phyloP scores from a whole-genome alignment of 2,797 vertebrate species.

The Limosa lapponica region DNA sequence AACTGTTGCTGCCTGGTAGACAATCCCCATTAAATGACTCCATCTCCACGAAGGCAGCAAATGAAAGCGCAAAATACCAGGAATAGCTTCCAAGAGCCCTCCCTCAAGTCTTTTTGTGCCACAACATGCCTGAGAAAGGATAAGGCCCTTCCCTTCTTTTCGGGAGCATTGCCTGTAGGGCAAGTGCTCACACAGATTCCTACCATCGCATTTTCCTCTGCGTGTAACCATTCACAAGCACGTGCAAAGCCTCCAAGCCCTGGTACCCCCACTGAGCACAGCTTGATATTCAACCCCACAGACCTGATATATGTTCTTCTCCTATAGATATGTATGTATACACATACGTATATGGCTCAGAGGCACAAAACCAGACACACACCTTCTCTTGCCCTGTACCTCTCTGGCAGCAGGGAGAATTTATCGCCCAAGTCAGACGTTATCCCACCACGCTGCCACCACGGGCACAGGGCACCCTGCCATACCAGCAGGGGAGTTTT shows the following conservation, averaged over 20 bases:
- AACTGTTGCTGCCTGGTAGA: not conserved
- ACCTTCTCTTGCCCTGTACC: no score
- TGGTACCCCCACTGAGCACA: not conserved
- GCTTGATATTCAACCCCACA: not conserved
- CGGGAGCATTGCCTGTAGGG: not conserved
- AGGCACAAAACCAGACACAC: not conserved
- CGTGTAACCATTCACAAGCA: not conserved
- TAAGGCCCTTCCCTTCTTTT: not conserved
- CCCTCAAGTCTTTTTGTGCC: not conserved
- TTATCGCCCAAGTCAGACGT: not conserved
- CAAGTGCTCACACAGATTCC: not conserved
- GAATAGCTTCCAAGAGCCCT: not conserved
- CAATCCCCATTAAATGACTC: not conserved
- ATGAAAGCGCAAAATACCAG: not conserved
- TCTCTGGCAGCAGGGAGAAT: not conserved
- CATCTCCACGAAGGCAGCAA: not conserved
- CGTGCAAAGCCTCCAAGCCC: not conserved
- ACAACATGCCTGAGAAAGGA: rapidly evolving
- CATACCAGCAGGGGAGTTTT: not conserved
- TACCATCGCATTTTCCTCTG: not conserved
- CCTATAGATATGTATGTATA: rapidly evolving
- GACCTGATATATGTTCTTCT: rapidly evolving
- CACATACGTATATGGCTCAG: rapidly evolving
- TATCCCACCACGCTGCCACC: not conserved
- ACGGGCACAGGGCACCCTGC: not conserved